Conservation (phyloP, 2,113 vertebrate genomes). For the Rana temporaria region DNA sequence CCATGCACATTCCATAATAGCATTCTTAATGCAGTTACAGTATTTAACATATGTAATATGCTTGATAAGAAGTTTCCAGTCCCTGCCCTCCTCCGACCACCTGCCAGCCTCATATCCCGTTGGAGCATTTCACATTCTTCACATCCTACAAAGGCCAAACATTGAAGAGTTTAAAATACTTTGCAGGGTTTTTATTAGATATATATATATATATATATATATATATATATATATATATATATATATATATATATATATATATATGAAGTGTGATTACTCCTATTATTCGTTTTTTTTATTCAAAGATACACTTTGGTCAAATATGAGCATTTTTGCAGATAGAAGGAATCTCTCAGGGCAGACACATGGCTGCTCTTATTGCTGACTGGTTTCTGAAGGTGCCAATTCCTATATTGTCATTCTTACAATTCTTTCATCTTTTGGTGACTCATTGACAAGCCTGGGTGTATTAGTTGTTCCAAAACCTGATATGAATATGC, state of each 20-base stretch:
- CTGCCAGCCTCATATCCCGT: background rate
- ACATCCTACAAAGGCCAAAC: slow-evolving; percentile 5
- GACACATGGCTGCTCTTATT: too few species aligned
- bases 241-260: background rate
- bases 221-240: background rate
- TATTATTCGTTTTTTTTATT: too few species aligned
- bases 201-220: background rate
- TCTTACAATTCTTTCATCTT: too few species aligned
- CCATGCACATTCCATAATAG: background rate
- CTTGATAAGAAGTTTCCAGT: background rate
- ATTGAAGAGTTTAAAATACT: slow-evolving; percentile 5
- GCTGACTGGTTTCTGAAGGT: too few species aligned
- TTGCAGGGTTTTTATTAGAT: background rate
- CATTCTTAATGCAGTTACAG: background rate
- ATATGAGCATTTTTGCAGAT: too few species aligned
- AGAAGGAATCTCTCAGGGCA: too few species aligned
- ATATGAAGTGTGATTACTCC: background rate
- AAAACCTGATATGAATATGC: too few species aligned
- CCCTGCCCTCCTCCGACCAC: background rate
- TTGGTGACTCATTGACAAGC: too few species aligned
- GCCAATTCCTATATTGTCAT: too few species aligned
- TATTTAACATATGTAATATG: slow-evolving; percentile 10
- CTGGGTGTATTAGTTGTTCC: too few species aligned
- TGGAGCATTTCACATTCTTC: background rate
- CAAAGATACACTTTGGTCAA: too few species aligned